A percentile compares a stretch with the other conserved stretches of the same genome.
phyloP scores from a whole-genome alignment of 2,797 vertebrate species.

The Xerus rutilus region DNA sequence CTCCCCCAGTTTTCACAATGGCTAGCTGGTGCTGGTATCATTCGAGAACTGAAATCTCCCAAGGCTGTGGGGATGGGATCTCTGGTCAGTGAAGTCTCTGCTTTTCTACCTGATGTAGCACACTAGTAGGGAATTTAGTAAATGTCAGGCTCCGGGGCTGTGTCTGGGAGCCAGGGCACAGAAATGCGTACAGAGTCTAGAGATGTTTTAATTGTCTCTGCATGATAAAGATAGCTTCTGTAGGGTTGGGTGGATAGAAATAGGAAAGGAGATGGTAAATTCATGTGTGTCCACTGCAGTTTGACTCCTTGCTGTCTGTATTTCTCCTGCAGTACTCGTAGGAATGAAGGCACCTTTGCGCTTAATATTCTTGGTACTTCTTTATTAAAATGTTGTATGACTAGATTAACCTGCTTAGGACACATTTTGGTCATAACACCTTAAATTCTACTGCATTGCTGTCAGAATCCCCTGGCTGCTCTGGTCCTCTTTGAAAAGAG shows the following conservation, averaged over 20 bases:
- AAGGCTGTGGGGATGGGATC: not conserved
- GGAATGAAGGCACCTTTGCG: not conserved
- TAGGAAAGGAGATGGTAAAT: not conserved
- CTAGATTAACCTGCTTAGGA: conserved; percentile 61
- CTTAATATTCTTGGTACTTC: conserved; percentile 20
- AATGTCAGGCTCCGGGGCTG: conserved; percentile 13
- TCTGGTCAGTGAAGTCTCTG: not conserved
- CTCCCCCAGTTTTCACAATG: conserved; percentile 50
- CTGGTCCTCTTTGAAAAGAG: conserved; percentile 75
- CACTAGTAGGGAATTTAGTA: conserved; percentile 53
- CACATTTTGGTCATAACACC: conserved; percentile 61
- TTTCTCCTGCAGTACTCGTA: conserved; percentile 15
- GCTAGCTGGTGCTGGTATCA: conserved; percentile 24
- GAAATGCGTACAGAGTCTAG: conserved; percentile 36
- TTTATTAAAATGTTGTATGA: conserved; percentile 33
- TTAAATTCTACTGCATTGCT: conserved; percentile 85
- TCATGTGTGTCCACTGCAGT: conserved; percentile 56
- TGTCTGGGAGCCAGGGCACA: conserved; percentile 39
- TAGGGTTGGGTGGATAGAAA: conserved; percentile 38
- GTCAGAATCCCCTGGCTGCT: conserved; percentile 74
- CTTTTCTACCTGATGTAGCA: conserved; percentile 4
- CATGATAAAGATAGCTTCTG: conserved; percentile 69
- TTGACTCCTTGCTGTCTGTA: not conserved
- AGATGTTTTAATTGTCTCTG: conserved; percentile 78
- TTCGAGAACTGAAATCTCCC: conserved; percentile 14